A percentile compares a stretch with the other conserved stretches of the same genome.
These are phyloP conservation scores for Drosophila demipolita DNA, from an alignment of 2,888 invertebrate species.

Conservation along the genomic window DNA sequence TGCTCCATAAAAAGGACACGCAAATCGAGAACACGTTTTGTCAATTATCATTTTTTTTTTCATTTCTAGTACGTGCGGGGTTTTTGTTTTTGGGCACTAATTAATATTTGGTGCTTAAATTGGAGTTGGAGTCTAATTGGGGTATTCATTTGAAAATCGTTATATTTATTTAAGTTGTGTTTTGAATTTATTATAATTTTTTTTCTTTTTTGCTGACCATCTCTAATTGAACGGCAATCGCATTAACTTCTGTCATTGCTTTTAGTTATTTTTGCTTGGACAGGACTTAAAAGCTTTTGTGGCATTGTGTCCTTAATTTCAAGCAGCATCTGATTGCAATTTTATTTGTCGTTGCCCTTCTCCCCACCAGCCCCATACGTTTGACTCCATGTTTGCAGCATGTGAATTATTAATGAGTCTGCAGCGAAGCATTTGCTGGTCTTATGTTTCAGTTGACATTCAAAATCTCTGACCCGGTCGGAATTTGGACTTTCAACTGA, in stretches of 20 bases:
- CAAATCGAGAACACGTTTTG: constrained; percentile 41
- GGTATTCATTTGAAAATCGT: neutral
- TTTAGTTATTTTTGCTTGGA: constrained; percentile 32
- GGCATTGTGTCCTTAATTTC: constrained; percentile 59
- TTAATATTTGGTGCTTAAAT: neutral
- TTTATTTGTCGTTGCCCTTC: constrained; percentile 39
- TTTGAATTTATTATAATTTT: neutral
- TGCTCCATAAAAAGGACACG: constrained; percentile 33
- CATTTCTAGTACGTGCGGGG: constrained; percentile 30
- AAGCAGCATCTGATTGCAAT: constrained; percentile 66
- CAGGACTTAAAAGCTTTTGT: constrained; percentile 72
- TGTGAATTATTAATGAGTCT: constrained; percentile 68
- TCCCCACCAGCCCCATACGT: constrained; percentile 12
- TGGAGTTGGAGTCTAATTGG: neutral
- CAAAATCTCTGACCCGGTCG: constrained; percentile 52
- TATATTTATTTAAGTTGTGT: neutral
- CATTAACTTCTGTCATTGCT: constrained; percentile 57
- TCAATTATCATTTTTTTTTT: constrained; percentile 49
- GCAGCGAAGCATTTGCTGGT: constrained; percentile 20
- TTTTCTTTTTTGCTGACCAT: constrained; percentile 22
- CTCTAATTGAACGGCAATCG: constrained; percentile 43
- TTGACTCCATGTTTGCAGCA: constrained; percentile 29
- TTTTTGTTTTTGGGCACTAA: neutral
- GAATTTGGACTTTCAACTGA: constrained; percentile 27
- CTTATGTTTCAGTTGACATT: constrained; percentile 59